These are phyloP conservation scores for Drosophila sechellia DNA, from an alignment of 1,140 invertebrate species.

Conservation along the genomic window DNA sequence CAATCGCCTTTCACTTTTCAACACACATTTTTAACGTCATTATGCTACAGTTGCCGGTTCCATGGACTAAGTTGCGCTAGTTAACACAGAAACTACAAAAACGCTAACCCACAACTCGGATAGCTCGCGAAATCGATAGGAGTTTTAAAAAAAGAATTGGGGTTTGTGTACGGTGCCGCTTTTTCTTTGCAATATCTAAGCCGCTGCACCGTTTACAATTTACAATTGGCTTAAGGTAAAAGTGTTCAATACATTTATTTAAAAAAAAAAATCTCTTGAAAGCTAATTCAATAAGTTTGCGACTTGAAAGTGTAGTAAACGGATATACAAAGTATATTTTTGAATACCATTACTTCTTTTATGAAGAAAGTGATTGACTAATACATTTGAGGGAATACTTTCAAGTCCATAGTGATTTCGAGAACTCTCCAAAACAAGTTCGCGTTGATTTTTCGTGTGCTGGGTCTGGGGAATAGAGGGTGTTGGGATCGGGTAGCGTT, in stretches of 20 bases:
- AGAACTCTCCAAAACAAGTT: slow-evolving; percentile 19
- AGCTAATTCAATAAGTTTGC: neutral
- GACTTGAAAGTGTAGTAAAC: neutral
- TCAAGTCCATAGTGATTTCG: neutral
- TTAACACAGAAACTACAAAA: slow-evolving; percentile 73
- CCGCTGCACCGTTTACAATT: neutral
- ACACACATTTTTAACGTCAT: slow-evolving; percentile 46
- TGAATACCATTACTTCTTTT: neutral
- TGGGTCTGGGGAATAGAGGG: slow-evolving; percentile 4
- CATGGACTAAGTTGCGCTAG: slow-evolving; percentile 73
- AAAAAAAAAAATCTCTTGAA: neutral
- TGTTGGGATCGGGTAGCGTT: slow-evolving; percentile 36
- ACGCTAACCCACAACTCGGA: slow-evolving; percentile 57
- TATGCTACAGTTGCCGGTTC: slow-evolving; percentile 44
- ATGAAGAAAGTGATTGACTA: neutral
- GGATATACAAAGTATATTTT: no score
- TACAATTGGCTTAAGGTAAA: neutral
- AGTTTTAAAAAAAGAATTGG: neutral
- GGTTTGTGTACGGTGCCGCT: neutral
- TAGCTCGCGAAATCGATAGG: slow-evolving; percentile 2
- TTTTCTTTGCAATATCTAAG: neutral
- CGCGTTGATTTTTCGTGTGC: slow-evolving; percentile 37
- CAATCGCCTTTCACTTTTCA: slow-evolving; percentile 19
- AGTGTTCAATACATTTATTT: neutral
- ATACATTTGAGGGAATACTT: slow-evolving; percentile 8